A percentile compares a stretch with the other conserved stretches of the same genome.
Conservation (phyloP, 23 tunicate genomes). For the Ciona savignyi region DNA sequence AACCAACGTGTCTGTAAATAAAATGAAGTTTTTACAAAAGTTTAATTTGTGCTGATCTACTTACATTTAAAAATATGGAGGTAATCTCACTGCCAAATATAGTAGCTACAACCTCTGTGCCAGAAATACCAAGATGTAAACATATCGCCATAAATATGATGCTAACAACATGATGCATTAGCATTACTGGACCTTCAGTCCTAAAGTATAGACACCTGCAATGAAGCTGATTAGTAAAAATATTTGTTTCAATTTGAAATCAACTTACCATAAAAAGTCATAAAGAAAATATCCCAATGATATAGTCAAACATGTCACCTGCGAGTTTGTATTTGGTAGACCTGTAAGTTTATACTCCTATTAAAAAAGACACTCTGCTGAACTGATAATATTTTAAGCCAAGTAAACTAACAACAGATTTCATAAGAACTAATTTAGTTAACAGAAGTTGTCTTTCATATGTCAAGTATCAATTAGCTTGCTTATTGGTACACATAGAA, state of each 20-base stretch:
- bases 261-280: constrained; percentile 59
- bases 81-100: constrained; percentile 77
- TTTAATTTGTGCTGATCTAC: not conserved
- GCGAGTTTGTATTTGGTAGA: constrained; percentile 29
- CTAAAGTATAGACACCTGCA: constrained; percentile 58
- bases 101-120: constrained; percentile 57
- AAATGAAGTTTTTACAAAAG: not conserved
- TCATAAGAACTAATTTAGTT: too few relatives aligned
- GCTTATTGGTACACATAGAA: too few relatives aligned
- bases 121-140: constrained; percentile 48
- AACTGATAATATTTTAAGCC: too few relatives aligned
- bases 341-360: constrained; percentile 26
- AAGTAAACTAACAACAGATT: too few relatives aligned
- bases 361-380: not conserved
- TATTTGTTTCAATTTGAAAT: not conserved
- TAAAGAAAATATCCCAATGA: constrained; percentile 70
- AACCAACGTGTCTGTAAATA: constrained; percentile 62
- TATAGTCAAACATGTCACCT: constrained; percentile 14
- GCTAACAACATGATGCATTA: constrained; percentile 71
- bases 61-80: constrained; percentile 61
- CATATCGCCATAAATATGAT: constrained; percentile 39
- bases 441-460: too few relatives aligned
- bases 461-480: too few relatives aligned
- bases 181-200: constrained; percentile 63
- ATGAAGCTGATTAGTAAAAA: not conserved